These are phyloP conservation scores for Neocloeon triangulifer DNA, from an alignment of 1,140 invertebrate species.

Conservation along the genomic window DNA sequence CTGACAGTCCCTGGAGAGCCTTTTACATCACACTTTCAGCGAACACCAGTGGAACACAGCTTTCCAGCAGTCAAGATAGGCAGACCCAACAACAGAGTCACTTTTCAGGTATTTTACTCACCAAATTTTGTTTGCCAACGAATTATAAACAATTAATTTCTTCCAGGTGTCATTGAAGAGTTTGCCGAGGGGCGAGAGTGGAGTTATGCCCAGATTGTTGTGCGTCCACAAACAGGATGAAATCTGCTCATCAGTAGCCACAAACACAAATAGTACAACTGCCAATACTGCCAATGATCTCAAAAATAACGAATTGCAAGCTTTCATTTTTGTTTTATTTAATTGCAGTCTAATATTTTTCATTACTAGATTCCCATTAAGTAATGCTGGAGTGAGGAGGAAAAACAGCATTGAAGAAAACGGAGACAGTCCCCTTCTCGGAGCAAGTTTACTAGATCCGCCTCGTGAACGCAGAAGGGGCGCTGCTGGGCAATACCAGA, in stretches of 20 bases:
- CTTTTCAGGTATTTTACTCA: too few species aligned
- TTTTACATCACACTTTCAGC: constrained; percentile 31
- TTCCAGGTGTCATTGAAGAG: constrained; percentile 1
- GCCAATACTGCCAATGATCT: too few species aligned
- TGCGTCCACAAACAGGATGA: too few species aligned
- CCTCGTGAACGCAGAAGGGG: constrained; percentile 10
- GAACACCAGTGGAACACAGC: constrained; percentile 48
- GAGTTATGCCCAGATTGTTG: background rate
- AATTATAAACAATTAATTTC: too few species aligned
- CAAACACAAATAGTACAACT: too few species aligned
- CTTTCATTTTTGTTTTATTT: background rate
- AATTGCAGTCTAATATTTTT: constrained; percentile 1
- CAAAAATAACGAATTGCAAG: too few species aligned
- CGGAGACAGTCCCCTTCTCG: constrained; percentile 13
- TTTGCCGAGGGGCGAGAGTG: background rate
- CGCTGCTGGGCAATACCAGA: too few species aligned
- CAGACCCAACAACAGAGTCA: too few species aligned
- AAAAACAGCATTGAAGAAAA: too few species aligned
- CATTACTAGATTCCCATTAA: background rate
- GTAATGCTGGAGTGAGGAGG: constrained; percentile 5
- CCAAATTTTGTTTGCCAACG: too few species aligned
- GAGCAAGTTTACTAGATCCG: constrained; percentile 21
- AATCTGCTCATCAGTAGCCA: too few species aligned
- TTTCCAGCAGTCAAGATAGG: constrained; percentile 75
- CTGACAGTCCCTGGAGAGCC: constrained; percentile 29